A percentile compares a stretch with the other conserved stretches of the same genome.
Evolutionary conservation across 1,140 invertebrate genomes (phyloP).

Genomic region (Globodera ellingtonae): DNA sequence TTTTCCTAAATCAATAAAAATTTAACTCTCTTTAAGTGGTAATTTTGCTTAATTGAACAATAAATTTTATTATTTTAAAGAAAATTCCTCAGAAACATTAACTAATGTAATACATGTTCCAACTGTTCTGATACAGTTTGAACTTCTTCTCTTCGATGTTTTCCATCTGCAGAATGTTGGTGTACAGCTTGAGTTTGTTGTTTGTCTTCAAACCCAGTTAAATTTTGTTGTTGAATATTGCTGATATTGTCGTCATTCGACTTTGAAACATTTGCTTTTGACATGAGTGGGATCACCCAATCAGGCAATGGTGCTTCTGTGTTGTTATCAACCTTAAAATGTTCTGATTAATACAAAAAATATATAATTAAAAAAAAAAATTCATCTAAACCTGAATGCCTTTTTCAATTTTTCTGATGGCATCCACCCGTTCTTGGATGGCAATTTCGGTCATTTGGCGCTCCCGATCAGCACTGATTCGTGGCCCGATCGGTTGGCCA

Average conservation of each 20-base stretch:
- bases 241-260: neutral
- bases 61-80: too few relatives aligned
- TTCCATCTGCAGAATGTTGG: too few relatives aligned
- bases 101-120: too few relatives aligned
- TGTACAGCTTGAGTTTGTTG: neutral
- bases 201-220: neutral
- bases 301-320: neutral
- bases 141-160: neutral
- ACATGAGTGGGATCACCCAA: neutral
- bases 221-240: neutral
- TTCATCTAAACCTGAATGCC: neutral
- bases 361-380: neutral
- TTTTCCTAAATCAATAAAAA: too few relatives aligned
- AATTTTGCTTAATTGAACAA: too few relatives aligned
- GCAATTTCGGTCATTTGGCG: constrained; percentile 14
- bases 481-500: neutral
- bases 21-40: too few relatives aligned
- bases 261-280: neutral
- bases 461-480: constrained; percentile 1
- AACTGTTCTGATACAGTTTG: neutral
- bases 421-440: constrained; percentile 19
- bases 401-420: constrained; percentile 19
- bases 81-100: too few relatives aligned
- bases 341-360: neutral
- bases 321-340: neutral